phyloP scores from a whole-genome alignment of 2,113 vertebrate species.

The Pantherophis guttatus region DNA sequence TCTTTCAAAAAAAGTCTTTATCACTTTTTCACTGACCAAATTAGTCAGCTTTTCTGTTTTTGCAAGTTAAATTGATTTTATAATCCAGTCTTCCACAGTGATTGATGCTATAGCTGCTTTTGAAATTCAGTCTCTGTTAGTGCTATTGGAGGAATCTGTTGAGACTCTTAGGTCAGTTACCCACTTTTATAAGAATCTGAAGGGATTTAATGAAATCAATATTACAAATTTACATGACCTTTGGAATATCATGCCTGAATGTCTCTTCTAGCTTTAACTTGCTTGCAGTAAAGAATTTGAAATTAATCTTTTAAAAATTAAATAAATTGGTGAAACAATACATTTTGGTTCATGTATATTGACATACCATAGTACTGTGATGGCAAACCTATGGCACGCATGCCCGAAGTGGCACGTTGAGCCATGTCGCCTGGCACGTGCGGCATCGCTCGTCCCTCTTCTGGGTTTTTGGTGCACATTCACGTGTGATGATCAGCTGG shows the following conservation, averaged over 20 bases:
- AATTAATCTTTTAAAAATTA: not conserved
- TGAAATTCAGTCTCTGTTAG: not conserved
- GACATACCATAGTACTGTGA: not conserved
- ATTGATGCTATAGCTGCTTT: not conserved
- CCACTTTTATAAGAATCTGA: not conserved
- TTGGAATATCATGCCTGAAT: not conserved
- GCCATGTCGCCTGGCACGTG: too few species aligned
- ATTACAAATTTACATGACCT: not conserved
- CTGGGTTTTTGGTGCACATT: too few species aligned
- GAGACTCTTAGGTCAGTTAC: not conserved
- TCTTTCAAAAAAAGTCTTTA: not conserved
- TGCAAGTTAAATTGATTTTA: not conserved
- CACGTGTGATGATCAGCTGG: too few species aligned
- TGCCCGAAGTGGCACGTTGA: too few species aligned
- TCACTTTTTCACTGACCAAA: not conserved
- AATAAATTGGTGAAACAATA: not conserved
- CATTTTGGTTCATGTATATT: not conserved
- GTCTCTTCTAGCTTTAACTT: not conserved
- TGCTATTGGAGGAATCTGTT: not conserved
- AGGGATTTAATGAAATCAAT: not conserved
- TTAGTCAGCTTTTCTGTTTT: not conserved
- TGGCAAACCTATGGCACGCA: too few species aligned
- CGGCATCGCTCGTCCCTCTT: too few species aligned
- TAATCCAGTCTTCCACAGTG: not conserved
- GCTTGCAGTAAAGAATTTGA: not conserved